A percentile compares a stretch with the other conserved stretches of the same genome.
Evolutionary conservation across 35 echinoderm and acorn worm species (phyloP).

Genomic region (Hemicentrotus pulcherrimus): DNA sequence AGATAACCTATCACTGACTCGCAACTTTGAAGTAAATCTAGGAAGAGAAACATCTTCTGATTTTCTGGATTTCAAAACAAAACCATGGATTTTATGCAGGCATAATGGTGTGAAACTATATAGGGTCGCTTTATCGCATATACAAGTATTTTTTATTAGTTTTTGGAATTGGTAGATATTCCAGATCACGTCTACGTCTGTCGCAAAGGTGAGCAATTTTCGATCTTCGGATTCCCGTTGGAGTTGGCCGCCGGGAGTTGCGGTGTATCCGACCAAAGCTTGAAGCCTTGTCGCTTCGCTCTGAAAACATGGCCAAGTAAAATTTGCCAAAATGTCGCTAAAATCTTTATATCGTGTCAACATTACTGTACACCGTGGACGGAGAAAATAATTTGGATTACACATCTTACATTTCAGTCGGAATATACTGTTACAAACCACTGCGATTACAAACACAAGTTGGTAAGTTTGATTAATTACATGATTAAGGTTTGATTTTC

Average conservation of each 20-base stretch:
- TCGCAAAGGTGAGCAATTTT: not conserved
- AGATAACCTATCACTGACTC: not conserved
- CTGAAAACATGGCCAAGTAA: not conserved
- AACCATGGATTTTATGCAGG: not conserved
- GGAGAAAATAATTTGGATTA: constrained; percentile 46
- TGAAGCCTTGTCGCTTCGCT: not conserved
- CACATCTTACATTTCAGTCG: not conserved
- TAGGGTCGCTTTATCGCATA: too few species aligned
- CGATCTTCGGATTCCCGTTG: not conserved
- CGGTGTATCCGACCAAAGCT: not conserved
- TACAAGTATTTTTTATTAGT: too few species aligned
- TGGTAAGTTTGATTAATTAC: not conserved
- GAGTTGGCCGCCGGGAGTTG: not conserved
- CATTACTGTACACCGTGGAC: not conserved
- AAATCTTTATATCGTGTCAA: not conserved
- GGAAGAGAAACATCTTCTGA: not conserved
- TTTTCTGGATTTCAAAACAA: not conserved
- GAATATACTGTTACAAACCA: not conserved
- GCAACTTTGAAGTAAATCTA: not conserved
- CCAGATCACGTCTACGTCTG: not conserved
- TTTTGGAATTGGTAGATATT: too few species aligned
- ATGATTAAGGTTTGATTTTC: too few species aligned
- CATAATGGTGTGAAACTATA: not conserved
- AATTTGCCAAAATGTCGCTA: not conserved
- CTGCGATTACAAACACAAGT: not conserved